A percentile compares a stretch with the other conserved stretches of the same genome.
Evolutionary conservation across 2,797 vertebrate genomes (phyloP).

Genomic region (Takifugu ocellatus): DNA sequence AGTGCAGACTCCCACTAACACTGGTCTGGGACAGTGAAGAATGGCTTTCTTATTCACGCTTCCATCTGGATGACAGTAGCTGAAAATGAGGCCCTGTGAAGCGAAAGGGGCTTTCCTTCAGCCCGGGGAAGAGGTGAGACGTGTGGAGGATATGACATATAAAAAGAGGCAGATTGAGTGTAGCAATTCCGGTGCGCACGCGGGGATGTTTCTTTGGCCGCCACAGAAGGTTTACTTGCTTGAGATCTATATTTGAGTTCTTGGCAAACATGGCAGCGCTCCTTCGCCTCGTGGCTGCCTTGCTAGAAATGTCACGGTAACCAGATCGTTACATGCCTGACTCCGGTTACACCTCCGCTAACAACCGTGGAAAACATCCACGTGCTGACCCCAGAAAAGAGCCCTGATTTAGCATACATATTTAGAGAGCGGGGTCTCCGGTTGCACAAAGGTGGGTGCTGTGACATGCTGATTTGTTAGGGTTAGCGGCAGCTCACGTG

Average conservation of each 20-base stretch:
- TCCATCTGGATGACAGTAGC: constrained; percentile 36
- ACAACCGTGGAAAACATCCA: constrained; percentile 65
- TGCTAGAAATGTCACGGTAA: constrained; percentile 74
- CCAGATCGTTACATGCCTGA: constrained; percentile 59
- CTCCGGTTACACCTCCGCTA: constrained; percentile 70
- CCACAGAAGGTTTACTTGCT: constrained; percentile 24
- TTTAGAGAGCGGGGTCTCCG: constrained; percentile 53
- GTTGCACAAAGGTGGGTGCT: constrained; percentile 50
- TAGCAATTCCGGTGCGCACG: constrained; percentile 12
- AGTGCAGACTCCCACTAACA: constrained; percentile 60
- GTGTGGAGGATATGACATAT: neutral
- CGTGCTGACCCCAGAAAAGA: constrained; percentile 58
- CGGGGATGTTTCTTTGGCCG: constrained; percentile 31
- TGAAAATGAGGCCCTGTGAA: constrained; percentile 10
- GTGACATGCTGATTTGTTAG: neutral
- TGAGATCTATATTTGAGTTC: constrained; percentile 72
- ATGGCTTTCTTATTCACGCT: constrained; percentile 59
- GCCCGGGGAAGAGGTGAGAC: too few relatives aligned
- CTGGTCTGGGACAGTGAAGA: constrained; percentile 56
- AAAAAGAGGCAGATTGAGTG: neutral
- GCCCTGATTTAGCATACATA: constrained; percentile 61
- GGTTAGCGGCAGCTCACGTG: neutral
- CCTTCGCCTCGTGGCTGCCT: constrained; percentile 53
- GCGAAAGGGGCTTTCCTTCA: constrained; percentile 3
- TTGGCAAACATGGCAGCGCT: constrained; percentile 53